These are phyloP conservation scores for Hylyphantes graminicola DNA, from an alignment of 1,140 invertebrate species.

Conservation along the genomic window DNA sequence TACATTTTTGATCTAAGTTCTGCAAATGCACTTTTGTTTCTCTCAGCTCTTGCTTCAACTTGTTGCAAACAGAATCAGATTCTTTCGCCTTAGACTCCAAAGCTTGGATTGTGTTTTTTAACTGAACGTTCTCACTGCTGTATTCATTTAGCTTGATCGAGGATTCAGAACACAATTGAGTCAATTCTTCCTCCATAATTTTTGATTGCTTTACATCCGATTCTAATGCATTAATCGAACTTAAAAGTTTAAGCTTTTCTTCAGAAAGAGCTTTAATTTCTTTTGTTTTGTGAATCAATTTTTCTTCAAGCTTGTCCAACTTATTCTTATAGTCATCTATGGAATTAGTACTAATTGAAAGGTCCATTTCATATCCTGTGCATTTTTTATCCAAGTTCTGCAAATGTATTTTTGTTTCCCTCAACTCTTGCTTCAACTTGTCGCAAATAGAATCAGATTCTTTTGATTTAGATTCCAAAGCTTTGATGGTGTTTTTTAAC, in stretches of 20 bases:
- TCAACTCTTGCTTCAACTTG: conserved; percentile 1
- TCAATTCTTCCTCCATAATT: too few relatives aligned
- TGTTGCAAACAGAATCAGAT: neutral
- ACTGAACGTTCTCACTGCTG: neutral
- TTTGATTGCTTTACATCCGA: too few relatives aligned
- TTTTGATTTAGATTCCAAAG: neutral
- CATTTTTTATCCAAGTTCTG: too few relatives aligned
- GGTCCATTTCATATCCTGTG: too few relatives aligned
- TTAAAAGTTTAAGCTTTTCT: too few relatives aligned
- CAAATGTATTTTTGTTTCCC: neutral
- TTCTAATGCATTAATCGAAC: too few relatives aligned
- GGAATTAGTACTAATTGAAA: too few relatives aligned
- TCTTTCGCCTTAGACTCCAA: neutral
- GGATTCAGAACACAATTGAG: neutral
- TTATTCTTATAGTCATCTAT: too few relatives aligned
- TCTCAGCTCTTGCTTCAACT: neutral
- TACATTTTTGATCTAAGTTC: conserved; percentile 4
- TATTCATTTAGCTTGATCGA: neutral
- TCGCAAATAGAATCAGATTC: conserved; percentile 1
- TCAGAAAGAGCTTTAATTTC: too few relatives aligned
- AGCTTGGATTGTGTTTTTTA: neutral
- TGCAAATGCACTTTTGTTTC: neutral
- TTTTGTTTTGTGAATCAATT: too few relatives aligned
- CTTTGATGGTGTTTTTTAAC: neutral
- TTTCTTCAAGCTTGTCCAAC: too few relatives aligned